Evolutionary conservation across 2,113 vertebrate genomes (phyloP).

Genomic region (Amblyopsis rosae): DNA sequence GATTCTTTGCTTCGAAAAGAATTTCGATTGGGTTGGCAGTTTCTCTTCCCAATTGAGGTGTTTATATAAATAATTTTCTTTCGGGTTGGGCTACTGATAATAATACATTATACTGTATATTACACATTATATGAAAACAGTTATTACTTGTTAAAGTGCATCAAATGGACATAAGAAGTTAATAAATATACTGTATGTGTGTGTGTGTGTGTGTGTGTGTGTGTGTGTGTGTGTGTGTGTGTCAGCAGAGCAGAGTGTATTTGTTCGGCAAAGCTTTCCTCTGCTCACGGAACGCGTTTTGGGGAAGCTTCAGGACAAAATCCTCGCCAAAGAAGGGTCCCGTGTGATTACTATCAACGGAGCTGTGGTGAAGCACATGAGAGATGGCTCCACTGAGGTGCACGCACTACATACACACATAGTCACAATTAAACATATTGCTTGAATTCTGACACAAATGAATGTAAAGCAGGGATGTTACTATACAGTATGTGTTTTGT

Average conservation of each 20-base stretch:
- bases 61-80: no score
- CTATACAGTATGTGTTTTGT: neutral
- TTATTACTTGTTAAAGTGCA: no score
- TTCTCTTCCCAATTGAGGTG: no score
- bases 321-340: slow-evolving; percentile 77
- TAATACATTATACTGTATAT: no score
- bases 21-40: no score
- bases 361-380: slow-evolving; percentile 83
- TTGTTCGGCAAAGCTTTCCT: slow-evolving; percentile 85
- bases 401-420: slow-evolving; percentile 1
- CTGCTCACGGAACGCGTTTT: slow-evolving; percentile 36
- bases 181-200: slow-evolving; percentile 5
- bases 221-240: slow-evolving; percentile 27
- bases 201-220: slow-evolving; percentile 27
- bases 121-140: no score
- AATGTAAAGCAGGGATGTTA: neutral
- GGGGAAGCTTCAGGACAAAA: slow-evolving; percentile 40
- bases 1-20: no score
- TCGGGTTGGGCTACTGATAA: no score
- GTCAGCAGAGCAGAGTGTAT: slow-evolving; percentile 53
- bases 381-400: slow-evolving; percentile 88
- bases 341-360: slow-evolving; percentile 85
- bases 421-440: neutral
- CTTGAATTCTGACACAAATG: neutral
- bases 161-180: no score